Evolutionary conservation across 2,113 vertebrate species (phyloP), one percentile per base, ranked within the genome.

Genomic region (Catharus bicknelli): DNA sequence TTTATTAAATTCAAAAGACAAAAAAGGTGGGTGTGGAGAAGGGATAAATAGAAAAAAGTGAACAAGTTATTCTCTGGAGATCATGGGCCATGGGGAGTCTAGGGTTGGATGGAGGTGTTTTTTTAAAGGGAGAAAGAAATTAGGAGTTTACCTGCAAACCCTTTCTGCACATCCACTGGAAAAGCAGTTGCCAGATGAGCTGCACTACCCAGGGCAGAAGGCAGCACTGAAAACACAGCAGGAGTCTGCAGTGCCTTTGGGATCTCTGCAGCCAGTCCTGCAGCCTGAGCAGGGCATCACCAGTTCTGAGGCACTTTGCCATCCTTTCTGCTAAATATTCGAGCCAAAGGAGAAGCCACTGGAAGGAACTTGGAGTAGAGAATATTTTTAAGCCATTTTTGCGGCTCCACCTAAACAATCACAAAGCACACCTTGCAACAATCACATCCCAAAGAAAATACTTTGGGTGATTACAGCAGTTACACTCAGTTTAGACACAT

Each of bases 21-120:
- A 70, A 96, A 95, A 90, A 88, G 70, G 70, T 94, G 94, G 87
- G 85, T 90, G 90, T 73, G 85, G 90, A 87, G 47, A 80, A 55
- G 48, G 90, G 47, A 38, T 16, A 82, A 8, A 0, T 9, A 25
- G 27, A 11, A 77, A 68, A 51, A 68, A 64, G 23, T 4, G 19
- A 68, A 76, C 30, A 43, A 90, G 50, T 61, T 87, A 90, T 30
- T 94, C 82, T 73, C 82, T 87, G 68, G 54, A 88, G 67, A 91
- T 76, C 26, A 66, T 0, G 4, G 73, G 47, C 76, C 73, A 66
- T 9, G 3, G 34, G 29, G 76, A 83, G 9, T 38, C 59, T 16
- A 29, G 17, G 19, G 13, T 4, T 64, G 42, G 67, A 62, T 62
- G 30, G 23, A 21, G 1, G 0, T 67, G 3, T 67, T 73, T 58